Evolutionary conservation across 2,113 vertebrate species (phyloP).

Genomic region (Xenopus tropicalis): DNA sequence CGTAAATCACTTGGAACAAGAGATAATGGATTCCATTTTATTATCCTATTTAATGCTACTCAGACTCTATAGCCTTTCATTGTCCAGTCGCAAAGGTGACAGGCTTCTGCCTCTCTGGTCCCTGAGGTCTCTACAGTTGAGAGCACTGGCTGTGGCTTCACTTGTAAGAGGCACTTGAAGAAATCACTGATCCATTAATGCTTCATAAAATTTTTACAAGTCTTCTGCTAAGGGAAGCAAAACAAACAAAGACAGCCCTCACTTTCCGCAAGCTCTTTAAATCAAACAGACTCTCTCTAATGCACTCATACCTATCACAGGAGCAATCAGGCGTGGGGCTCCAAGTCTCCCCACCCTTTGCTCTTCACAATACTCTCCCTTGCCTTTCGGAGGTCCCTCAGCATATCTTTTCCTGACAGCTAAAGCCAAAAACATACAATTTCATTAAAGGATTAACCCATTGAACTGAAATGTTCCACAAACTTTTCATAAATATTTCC

Average conservation of each 20-base stretch:
- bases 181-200: slow-evolving; percentile 66
- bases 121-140: slow-evolving; percentile 1
- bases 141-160: slow-evolving; percentile 29
- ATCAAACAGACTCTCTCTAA: slow-evolving; percentile 65
- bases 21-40: background rate
- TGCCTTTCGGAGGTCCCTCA: background rate
- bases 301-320: slow-evolving; percentile 59
- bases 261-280: slow-evolving; percentile 58
- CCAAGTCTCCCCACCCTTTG: slow-evolving; percentile 41
- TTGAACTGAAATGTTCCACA: too few relatives aligned
- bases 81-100: background rate
- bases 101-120: background rate
- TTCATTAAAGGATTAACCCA: background rate
- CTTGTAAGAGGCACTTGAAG: slow-evolving; percentile 55
- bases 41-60: background rate
- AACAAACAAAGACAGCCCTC: slow-evolving; percentile 67
- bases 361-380: background rate
- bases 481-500: too few relatives aligned
- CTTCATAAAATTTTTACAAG: slow-evolving; percentile 73
- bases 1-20: too few relatives aligned
- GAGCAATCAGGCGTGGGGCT: slow-evolving; percentile 60
- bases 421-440: background rate
- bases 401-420: background rate
- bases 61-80: background rate
- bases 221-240: slow-evolving; percentile 64